Conservation (phyloP, 2,797 vertebrate species). For the Sebastolobus alascanus region DNA sequence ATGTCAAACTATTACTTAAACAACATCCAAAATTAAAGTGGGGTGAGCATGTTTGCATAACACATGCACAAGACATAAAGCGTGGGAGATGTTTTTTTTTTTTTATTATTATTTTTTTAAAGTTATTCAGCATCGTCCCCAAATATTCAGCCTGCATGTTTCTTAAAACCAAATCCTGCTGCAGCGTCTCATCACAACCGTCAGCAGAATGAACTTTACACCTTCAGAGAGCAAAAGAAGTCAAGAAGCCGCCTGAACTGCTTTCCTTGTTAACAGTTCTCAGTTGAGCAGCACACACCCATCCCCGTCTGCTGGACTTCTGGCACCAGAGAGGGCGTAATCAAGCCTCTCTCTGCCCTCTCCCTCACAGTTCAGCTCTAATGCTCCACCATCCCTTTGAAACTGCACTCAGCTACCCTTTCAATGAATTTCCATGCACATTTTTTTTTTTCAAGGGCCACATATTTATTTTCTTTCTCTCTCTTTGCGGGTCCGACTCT, state of each 20-base stretch:
- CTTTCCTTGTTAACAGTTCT: constrained; percentile 48
- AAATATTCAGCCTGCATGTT: neutral
- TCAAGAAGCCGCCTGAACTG: constrained; percentile 32
- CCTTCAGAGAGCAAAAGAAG: constrained; percentile 9
- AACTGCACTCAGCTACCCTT: constrained; percentile 62
- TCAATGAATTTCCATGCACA: constrained; percentile 62
- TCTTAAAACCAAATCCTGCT: neutral
- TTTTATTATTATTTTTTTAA: neutral
- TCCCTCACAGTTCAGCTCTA: constrained; percentile 65
- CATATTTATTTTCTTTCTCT: constrained; percentile 75
- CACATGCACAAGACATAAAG: neutral
- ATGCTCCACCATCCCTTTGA: constrained; percentile 62
- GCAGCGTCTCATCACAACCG: neutral
- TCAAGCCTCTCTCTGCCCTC: constrained; percentile 62
- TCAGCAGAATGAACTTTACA: constrained; percentile 1
- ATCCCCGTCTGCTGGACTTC: constrained; percentile 66
- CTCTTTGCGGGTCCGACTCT: constrained; percentile 54
- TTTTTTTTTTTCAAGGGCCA: constrained; percentile 46
- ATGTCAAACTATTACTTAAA: neutral
- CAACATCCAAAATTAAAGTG: neutral
- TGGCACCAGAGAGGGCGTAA: constrained; percentile 70
- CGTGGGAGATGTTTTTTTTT: neutral
- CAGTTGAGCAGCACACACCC: constrained; percentile 61
- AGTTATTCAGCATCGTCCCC: neutral
- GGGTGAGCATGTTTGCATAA: neutral